Conservation (phyloP, 2,888 invertebrate species). For the Standfussiana lucernea region DNA sequence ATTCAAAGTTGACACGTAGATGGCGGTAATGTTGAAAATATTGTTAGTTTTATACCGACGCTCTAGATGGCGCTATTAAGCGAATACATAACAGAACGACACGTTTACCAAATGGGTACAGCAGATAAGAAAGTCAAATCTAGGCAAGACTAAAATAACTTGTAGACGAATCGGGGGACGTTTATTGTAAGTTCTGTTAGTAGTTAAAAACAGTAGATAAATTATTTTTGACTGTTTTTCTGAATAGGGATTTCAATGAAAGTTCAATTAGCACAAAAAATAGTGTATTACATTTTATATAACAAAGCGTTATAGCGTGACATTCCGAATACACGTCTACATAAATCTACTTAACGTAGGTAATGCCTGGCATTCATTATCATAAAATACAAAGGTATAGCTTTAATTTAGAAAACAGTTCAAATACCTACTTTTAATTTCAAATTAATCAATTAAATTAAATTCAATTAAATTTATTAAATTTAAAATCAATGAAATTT, state of each 20-base stretch:
- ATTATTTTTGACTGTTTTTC: neutral
- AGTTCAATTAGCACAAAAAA: conserved; percentile 82
- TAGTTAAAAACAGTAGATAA: conserved; percentile 1
- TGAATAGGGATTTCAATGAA: conserved; percentile 72
- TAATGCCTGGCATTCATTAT: conserved; percentile 71
- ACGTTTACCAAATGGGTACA: neutral
- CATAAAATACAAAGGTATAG: conserved; percentile 46
- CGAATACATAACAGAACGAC: neutral
- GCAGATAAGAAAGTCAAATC: neutral
- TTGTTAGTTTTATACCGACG: neutral
- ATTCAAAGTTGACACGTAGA: neutral
- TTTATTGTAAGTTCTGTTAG: neutral
- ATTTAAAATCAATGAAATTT: no score
- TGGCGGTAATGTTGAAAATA: conserved; percentile 2
- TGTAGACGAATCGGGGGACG: neutral
- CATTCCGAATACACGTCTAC: conserved; percentile 69
- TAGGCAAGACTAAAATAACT: neutral
- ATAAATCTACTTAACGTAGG: conserved; percentile 62
- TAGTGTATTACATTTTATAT: conserved; percentile 85
- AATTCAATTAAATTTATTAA: no score
- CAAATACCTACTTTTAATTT: neutral
- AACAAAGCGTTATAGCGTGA: conserved; percentile 84
- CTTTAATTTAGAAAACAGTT: conserved; percentile 14
- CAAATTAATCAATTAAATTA: no score
- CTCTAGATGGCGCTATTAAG: conserved; percentile 25